Conservation (phyloP, 2,113 vertebrate genomes). For the Corythornis cristatus region DNA sequence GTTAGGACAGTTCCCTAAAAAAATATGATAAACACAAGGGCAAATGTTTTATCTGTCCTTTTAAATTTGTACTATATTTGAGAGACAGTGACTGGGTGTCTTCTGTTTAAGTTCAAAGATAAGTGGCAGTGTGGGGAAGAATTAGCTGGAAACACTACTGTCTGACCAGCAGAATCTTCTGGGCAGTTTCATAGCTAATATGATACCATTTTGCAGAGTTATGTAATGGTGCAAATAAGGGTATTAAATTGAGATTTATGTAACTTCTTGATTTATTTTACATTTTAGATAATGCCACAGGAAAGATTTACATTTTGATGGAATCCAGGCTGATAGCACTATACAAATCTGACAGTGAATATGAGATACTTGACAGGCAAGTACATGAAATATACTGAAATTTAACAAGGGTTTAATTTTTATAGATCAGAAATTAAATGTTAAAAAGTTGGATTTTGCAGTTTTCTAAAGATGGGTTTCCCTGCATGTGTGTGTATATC, state of each 20-base stretch:
- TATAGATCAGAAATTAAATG: background rate
- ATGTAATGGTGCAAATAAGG: background rate
- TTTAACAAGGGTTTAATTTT: background rate
- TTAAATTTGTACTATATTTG: background rate
- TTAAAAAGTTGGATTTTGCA: background rate
- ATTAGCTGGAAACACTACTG: background rate
- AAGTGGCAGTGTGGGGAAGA: background rate
- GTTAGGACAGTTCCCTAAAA: background rate
- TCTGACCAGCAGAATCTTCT: background rate
- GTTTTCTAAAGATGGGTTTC: background rate
- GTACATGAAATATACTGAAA: background rate
- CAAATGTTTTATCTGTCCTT: background rate
- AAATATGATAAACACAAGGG: background rate
- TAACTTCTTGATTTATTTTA: slow-evolving; percentile 2
- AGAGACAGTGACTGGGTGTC: background rate
- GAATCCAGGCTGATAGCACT: slow-evolving; percentile 91
- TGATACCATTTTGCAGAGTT: background rate
- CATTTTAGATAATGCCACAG: slow-evolving; percentile 81
- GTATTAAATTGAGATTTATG: background rate
- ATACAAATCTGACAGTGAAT: slow-evolving; percentile 91
- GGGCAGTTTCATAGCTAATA: background rate
- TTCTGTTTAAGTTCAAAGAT: background rate
- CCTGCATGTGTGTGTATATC: background rate
- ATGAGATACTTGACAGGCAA: slow-evolving; percentile 91
- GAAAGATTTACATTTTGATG: slow-evolving; percentile 90